These are phyloP conservation scores for Sebastolobus alascanus DNA, from an alignment of 2,797 vertebrate species.

Conservation along the genomic window DNA sequence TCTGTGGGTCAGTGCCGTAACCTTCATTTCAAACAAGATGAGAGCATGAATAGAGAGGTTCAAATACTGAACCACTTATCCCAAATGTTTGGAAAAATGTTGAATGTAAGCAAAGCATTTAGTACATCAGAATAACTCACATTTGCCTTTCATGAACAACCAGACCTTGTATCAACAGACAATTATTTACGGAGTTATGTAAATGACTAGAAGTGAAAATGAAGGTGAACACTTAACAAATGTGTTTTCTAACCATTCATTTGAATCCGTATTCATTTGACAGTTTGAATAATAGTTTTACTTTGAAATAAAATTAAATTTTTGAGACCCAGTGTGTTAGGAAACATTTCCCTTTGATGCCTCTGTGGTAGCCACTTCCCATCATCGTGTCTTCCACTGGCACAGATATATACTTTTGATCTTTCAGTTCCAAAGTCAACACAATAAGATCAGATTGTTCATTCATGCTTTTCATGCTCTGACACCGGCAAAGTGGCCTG, in stretches of 20 bases:
- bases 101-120: background rate
- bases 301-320: background rate
- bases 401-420: constrained; percentile 52
- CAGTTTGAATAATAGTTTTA: background rate
- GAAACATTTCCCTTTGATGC: constrained; percentile 13
- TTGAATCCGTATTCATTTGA: background rate
- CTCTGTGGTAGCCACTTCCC: constrained; percentile 16
- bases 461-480: constrained; percentile 71
- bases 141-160: constrained; percentile 7
- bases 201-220: background rate
- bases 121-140: background rate
- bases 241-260: background rate
- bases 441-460: constrained; percentile 75
- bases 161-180: background rate
- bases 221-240: background rate
- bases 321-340: background rate
- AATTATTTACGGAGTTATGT: background rate
- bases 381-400: constrained; percentile 21
- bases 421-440: constrained; percentile 68
- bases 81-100: background rate
- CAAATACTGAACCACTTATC: constrained; percentile 3
- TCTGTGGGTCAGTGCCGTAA: constrained; percentile 46
- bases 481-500: constrained; percentile 76
- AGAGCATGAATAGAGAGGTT: constrained; percentile 15
- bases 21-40: constrained; percentile 41